Evolutionary conservation across 2,888 invertebrate genomes (phyloP).

Genomic region (Noctua comes): DNA sequence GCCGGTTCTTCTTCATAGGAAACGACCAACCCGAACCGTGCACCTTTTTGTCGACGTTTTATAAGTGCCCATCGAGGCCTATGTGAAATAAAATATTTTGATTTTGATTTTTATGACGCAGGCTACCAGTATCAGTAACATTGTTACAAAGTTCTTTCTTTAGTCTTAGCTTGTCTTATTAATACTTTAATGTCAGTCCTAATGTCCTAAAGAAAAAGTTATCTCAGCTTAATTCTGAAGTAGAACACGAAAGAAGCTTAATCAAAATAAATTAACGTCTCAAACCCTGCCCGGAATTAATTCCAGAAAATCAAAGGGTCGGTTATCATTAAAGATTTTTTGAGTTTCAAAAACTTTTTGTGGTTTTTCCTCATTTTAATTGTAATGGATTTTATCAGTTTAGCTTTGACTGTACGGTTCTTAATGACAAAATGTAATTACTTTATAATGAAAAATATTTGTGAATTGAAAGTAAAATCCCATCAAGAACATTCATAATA

Average conservation of each 20-base stretch:
- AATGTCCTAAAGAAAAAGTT: conserved; percentile 58
- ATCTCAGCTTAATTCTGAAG: conserved; percentile 51
- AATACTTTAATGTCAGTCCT: conserved; percentile 26
- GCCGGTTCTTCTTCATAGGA: too few relatives aligned
- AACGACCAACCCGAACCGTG: too few relatives aligned
- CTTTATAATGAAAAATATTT: background rate
- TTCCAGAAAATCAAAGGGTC: conserved; percentile 58
- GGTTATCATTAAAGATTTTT: conserved; percentile 31
- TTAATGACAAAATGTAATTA: background rate
- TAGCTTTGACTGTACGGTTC: background rate
- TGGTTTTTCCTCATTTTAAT: conserved; percentile 27
- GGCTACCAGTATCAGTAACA: too few relatives aligned
- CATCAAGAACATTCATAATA: background rate
- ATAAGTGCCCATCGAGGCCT: too few relatives aligned
- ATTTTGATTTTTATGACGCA: too few relatives aligned
- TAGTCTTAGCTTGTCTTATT: conserved; percentile 5
- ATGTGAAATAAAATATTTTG: too few relatives aligned
- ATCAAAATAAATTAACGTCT: conserved; percentile 67
- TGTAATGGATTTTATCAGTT: conserved; percentile 39
- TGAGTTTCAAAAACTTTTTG: conserved; percentile 32
- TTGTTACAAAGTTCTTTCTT: background rate
- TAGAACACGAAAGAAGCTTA: conserved; percentile 59
- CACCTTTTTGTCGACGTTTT: too few relatives aligned
- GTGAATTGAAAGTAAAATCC: background rate
- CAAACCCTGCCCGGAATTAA: conserved; percentile 51